Conservation (phyloP, 2,888 invertebrate genomes). For the Aphrophora alni region DNA sequence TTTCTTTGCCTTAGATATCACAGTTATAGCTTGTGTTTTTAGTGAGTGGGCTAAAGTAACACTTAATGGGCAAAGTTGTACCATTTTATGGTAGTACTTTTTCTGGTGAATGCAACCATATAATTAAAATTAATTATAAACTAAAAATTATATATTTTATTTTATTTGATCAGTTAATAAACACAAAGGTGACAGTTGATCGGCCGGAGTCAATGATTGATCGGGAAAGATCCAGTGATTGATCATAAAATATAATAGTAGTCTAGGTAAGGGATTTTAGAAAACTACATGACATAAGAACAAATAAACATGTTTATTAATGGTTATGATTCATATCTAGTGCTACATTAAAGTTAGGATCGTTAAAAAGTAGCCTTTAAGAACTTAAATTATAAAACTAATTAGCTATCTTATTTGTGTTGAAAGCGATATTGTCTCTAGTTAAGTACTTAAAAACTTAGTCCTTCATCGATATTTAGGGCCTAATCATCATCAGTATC, state of each 20-base stretch:
- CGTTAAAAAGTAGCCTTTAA: conserved; percentile 20
- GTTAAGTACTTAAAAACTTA: neutral
- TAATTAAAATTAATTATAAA: no score
- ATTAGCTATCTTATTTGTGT: conserved; percentile 1
- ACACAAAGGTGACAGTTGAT: no score
- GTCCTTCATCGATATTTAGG: conserved; percentile 10
- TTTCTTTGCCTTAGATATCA: no score
- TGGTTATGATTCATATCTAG: conserved; percentile 16
- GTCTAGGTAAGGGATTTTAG: neutral
- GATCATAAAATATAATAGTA: no score
- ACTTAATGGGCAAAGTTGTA: no score
- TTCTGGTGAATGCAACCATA: no score
- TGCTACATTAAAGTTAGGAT: conserved; percentile 9
- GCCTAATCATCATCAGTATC: neutral
- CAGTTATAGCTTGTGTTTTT: no score
- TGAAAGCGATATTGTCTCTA: conserved; percentile 10
- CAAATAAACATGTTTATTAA: conserved; percentile 18
- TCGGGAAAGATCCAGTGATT: no score
- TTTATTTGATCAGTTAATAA: no score
- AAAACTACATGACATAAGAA: conserved; percentile 9
- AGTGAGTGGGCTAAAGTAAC: no score
- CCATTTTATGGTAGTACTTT: no score
- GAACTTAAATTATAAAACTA: neutral
- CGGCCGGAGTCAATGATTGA: no score
- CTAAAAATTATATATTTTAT: neutral